phyloP scores from a whole-genome alignment of 1,140 invertebrate species.

The Tetramorium simillimum region DNA sequence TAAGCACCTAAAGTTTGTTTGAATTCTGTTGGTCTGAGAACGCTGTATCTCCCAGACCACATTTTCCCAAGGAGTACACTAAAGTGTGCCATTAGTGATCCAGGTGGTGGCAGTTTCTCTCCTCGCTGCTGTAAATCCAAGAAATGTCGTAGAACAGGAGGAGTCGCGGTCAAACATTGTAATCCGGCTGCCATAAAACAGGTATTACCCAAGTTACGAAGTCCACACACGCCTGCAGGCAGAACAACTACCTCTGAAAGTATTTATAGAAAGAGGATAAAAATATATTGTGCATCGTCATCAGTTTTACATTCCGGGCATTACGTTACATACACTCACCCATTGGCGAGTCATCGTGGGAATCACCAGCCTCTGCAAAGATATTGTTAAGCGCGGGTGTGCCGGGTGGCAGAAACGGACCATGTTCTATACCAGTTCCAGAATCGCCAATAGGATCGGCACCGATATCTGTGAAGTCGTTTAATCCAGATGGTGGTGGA shows the following conservation, averaged over 20 bases:
- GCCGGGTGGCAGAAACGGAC: conserved; percentile 81
- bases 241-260: conserved; percentile 61
- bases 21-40: conserved; percentile 87
- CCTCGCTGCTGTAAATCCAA: conserved; percentile 83
- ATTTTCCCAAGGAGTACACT: conserved; percentile 87
- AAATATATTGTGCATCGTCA: background rate
- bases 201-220: conserved; percentile 90
- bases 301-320: background rate
- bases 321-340: conserved; percentile 72
- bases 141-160: conserved; percentile 87
- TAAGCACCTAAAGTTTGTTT: conserved; percentile 88
- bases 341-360: conserved; percentile 80
- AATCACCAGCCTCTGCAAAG: conserved; percentile 81
- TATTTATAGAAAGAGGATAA: background rate
- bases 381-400: conserved; percentile 79
- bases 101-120: conserved; percentile 81
- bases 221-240: conserved; percentile 88
- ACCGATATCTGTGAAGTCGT: conserved; percentile 79
- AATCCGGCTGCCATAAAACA: conserved; percentile 91
- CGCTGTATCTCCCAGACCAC: conserved; percentile 88
- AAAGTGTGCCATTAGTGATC: conserved; percentile 86
- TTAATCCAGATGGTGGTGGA: conserved; percentile 80
- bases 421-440: conserved; percentile 78
- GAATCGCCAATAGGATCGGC: conserved; percentile 75
- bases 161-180: conserved; percentile 88